Percentiles rank a stretch among this genome's conserved stretches.
These are phyloP conservation scores for Alosa alosa DNA, from an alignment of 2,113 vertebrate genomes.

Conservation along the genomic window DNA sequence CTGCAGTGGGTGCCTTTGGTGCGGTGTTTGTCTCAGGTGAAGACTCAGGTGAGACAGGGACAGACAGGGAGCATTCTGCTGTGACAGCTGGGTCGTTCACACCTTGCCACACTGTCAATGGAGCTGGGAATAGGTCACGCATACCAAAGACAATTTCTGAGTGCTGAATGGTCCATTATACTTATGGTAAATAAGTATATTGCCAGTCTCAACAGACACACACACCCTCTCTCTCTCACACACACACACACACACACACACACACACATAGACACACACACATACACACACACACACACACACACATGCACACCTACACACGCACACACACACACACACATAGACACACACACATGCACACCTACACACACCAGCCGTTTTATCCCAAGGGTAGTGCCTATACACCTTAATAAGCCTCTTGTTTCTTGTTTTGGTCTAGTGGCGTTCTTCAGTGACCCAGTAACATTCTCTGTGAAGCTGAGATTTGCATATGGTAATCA, in stretches of 20 bases:
- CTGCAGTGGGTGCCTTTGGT: not conserved
- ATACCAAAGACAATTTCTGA: not conserved
- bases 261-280: not conserved
- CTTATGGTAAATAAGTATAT: slow-evolving; percentile 7
- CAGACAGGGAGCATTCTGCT: too few species aligned
- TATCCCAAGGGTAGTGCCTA: not conserved
- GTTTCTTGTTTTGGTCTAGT: not conserved
- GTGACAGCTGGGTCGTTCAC: not conserved
- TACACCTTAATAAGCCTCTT: not conserved
- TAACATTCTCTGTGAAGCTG: not conserved
- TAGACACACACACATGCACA: not conserved
- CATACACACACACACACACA: not conserved
- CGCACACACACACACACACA: not conserved
- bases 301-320: not conserved
- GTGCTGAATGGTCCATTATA: not conserved
- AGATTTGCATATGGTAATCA: slow-evolving; percentile 33
- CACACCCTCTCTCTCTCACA: not conserved
- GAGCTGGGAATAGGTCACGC: not conserved
- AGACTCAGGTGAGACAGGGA: not conserved
- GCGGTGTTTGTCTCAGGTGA: not conserved
- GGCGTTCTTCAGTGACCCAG: not conserved
- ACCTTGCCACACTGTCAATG: not conserved
- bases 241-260: not conserved
- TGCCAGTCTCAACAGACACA: not conserved
- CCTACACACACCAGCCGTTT: not conserved